Conservation (phyloP, 2,797 vertebrate species). For the Psittacula derbiana region DNA sequence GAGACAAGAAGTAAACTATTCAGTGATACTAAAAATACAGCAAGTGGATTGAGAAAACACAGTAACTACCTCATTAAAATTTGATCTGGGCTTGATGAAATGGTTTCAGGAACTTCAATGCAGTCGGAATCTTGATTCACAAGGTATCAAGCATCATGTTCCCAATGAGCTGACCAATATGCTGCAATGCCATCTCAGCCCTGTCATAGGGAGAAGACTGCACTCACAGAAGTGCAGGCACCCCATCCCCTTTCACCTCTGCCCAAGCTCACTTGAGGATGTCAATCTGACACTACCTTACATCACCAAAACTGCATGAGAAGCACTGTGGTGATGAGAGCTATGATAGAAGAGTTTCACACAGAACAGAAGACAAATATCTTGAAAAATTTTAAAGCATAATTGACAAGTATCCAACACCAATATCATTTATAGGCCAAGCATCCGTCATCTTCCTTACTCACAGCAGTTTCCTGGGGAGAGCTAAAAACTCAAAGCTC, state of each 20-base stretch:
- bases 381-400: neutral
- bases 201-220: neutral
- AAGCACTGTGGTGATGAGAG: neutral
- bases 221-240: neutral
- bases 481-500: neutral
- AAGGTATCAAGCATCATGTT: neutral
- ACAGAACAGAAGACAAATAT: neutral
- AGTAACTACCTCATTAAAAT: neutral
- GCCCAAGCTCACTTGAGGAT: neutral
- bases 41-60: neutral
- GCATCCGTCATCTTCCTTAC: neutral
- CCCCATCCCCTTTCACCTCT: neutral
- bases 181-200: neutral
- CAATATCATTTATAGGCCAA: neutral
- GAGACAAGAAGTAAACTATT: neutral
- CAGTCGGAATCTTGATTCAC: neutral
- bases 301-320: neutral
- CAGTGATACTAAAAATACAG: neutral
- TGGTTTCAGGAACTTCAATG: neutral
- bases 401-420: neutral
- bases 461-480: neutral
- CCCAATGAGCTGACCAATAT: neutral
- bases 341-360: neutral
- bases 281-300: neutral
- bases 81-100: neutral